Evolutionary conservation across 2,113 vertebrate species (phyloP), one percentile per base, ranked within the genome.

Genomic region (Urocolius indicus): DNA sequence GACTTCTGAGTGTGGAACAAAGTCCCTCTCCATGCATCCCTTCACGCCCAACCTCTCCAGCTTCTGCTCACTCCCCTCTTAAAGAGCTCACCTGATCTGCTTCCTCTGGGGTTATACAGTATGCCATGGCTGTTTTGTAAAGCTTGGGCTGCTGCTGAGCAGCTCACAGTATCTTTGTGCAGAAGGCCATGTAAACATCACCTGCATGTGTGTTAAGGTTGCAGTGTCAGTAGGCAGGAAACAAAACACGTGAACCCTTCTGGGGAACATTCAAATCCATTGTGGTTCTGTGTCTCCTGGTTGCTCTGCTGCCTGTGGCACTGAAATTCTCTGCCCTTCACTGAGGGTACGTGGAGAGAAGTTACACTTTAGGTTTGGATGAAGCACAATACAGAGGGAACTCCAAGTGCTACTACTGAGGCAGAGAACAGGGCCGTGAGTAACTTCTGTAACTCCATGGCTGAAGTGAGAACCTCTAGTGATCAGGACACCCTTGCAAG

Each of bases 41-140:
- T 69, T 66, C 32, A 36, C 16, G 71, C 4, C 3, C 10, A 12
- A 13, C 0, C 0, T 72, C 34, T 71, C 48, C 45, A 63, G 38
- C 32, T 91, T 63, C 36, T 67, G 54, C 78, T 82, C 10, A 1
- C 27, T 57, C 51, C 16, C 5, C n/a, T 87, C 43, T 68, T 24
- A n/a, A 54, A 57, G 68, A 49, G 24, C 9, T 74, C 24, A 12
- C 80, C 41, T 65, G 2, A 48, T 36, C 43, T 26, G 4, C 55
- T 69, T 24, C 61, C 26, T 8, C n/a, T 38, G 24, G 54, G 34
- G 21, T 46, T 30, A 16, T 13, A 30, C 21, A 71, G 16, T 46
- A 32, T 19, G 30, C 12, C 27, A 14, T 5, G 24, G 66, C 34
- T 91, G 45, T 30, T 61, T 22, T 34, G 59, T 29, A 32, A 54